phyloP scores from a whole-genome alignment of 1,140 invertebrate genomes.

The Brachionus paranguensis region DNA sequence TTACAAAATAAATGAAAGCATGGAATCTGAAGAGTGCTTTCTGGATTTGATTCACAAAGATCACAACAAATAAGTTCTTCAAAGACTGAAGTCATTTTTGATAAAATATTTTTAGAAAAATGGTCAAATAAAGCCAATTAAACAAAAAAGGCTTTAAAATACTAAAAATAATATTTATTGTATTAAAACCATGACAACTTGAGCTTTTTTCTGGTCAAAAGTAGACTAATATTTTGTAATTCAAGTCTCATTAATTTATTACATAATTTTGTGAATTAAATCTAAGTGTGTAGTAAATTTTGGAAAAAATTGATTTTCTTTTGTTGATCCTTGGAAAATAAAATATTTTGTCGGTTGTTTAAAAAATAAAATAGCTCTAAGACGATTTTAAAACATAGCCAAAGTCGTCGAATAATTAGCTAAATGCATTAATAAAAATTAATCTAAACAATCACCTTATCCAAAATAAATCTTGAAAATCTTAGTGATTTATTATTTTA shows the following conservation, averaged over 20 bases:
- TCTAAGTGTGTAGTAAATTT: not conserved
- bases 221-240: not conserved
- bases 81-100: not conserved
- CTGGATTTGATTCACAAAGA: not conserved
- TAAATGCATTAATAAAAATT: too few species aligned
- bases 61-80: not conserved
- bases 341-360: not conserved
- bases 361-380: not conserved
- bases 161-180: not conserved
- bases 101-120: not conserved
- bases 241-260: not conserved
- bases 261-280: not conserved
- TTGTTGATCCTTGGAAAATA: not conserved
- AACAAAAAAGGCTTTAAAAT: not conserved
- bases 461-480: too few species aligned
- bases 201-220: not conserved
- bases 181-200: not conserved
- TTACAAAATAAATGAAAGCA: constrained; percentile 15
- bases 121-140: not conserved
- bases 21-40: not conserved
- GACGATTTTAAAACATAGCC: not conserved
- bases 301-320: not conserved
- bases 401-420: not conserved
- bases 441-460: too few species aligned
- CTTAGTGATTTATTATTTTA: too few species aligned